Evolutionary conservation across 2,888 invertebrate species (phyloP), one percentile per base, ranked within the genome.

Genomic region (Drosophila borealis): DNA sequence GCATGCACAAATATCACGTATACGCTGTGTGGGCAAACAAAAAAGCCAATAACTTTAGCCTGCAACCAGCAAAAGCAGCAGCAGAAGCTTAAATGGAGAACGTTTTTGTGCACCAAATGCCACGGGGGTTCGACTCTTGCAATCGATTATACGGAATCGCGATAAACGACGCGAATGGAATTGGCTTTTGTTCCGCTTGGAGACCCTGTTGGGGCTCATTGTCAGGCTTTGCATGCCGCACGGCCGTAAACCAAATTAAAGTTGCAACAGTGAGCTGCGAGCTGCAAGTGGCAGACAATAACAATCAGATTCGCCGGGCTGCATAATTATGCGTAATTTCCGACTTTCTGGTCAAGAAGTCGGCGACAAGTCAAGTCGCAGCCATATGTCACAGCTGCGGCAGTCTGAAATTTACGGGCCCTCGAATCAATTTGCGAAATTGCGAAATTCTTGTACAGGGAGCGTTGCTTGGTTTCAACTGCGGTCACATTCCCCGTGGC

Each of bases 301-400:
- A 79, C 64, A 74, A 79, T 74, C 69, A 70, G 48, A 66, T 36
- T 36, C 54, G 51, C 49, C 61, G 48, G 56, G 21, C 55, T 70
- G 73, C 57, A 77, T 79, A 74, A 61, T 62, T 79, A 72, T 64
- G 55, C 67, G 75, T 80, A 75, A 78, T 68, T 70, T 55, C 41
- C 2, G 70, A 85, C 72, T 81, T 85, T 70, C 80, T 85, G 75
- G 70, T 29, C 63, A 50, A 45, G 14, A 56, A 56, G 55, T 62
- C 64, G 51, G 48, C 21, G 56, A 41, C 60, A 79, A 57, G 68
- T 51, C 25, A 37, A 29, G 4, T 59, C 44, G 34, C 54, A 14
- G 44, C n/a, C 54, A 36, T 34, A 54, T 44, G 44, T 11, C 37
- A 60, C 36, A 54, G 63, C 46, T 34, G 45, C 14, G n/a, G 10